Conservation (phyloP, 2,797 vertebrate species). For the Lithobates pipiens region DNA sequence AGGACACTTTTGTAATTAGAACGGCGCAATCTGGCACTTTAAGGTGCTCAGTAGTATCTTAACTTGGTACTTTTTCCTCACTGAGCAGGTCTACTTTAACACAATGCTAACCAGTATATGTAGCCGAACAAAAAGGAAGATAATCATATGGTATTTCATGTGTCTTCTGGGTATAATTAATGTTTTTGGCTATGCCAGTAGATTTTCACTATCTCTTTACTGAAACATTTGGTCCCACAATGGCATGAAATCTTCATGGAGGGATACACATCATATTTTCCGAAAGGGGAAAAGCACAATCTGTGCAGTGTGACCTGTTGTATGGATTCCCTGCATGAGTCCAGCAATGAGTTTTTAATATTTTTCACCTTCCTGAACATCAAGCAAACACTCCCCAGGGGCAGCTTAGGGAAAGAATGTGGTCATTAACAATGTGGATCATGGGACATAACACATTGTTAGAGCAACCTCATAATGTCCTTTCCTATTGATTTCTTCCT, state of each 20-base stretch:
- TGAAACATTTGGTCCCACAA: not conserved
- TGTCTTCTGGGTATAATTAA: too few species aligned
- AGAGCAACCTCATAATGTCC: constrained; percentile 1
- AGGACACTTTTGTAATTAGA: too few species aligned
- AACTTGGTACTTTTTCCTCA: too few species aligned
- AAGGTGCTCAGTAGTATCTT: too few species aligned
- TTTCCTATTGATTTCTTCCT: constrained; percentile 7
- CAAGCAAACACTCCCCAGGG: not conserved
- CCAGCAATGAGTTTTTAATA: constrained; percentile 14
- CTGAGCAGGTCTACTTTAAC: too few species aligned
- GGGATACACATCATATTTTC: constrained; percentile 13
- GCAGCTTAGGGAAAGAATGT: constrained; percentile 7
- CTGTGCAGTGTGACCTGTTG: not conserved
- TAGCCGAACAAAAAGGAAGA: too few species aligned
- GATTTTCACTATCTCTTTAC: not conserved
- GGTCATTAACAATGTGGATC: constrained; percentile 12
- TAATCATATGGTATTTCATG: too few species aligned
- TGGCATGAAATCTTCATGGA: not conserved
- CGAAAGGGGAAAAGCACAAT: not conserved
- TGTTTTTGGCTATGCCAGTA: too few species aligned
- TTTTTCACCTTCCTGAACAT: constrained; percentile 41
- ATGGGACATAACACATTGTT: not conserved
- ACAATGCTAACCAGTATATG: too few species aligned
- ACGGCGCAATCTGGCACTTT: too few species aligned
- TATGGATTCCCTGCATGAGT: not conserved